A percentile compares a stretch with the other conserved stretches of the same genome.
Conservation (phyloP, 2,797 vertebrate species). For the Coregonus suidteri region DNA sequence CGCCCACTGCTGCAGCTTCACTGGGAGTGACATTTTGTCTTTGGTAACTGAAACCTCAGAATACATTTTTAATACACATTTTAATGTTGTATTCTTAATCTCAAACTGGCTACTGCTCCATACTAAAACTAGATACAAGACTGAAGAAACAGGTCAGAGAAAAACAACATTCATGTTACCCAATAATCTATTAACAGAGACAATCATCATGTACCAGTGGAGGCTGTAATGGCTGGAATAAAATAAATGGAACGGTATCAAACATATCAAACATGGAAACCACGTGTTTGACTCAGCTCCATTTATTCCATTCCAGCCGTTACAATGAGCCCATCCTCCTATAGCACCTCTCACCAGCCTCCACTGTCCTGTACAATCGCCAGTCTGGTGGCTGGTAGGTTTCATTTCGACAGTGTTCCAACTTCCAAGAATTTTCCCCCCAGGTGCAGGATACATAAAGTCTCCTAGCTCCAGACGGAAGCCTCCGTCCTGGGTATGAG, state of each 20-base stretch:
- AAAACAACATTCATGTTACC: background rate
- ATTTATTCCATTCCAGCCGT: too few relatives aligned
- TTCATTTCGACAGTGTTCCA: background rate
- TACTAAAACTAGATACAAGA: background rate
- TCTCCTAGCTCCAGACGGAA: background rate
- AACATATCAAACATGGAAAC: too few relatives aligned
- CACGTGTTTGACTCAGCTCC: too few relatives aligned
- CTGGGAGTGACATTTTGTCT: background rate
- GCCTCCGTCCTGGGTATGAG: constrained; percentile 2
- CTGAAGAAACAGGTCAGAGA: background rate
- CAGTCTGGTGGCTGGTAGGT: too few relatives aligned
- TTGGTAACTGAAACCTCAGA: background rate
- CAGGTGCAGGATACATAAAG: background rate
- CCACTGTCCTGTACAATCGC: too few relatives aligned
- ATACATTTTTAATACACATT: background rate
- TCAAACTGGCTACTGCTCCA: background rate
- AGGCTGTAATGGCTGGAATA: too few relatives aligned
- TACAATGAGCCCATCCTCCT: too few relatives aligned
- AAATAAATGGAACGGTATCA: too few relatives aligned
- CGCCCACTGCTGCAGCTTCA: background rate
- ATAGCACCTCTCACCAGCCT: too few relatives aligned
- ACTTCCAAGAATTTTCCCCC: background rate
- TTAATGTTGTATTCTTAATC: background rate
- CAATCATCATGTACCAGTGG: background rate
- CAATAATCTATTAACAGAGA: background rate